A percentile compares a stretch with the other conserved stretches of the same genome.
Evolutionary conservation across 2,888 invertebrate genomes (phyloP).

Genomic region (Ennomos fuscantarius): DNA sequence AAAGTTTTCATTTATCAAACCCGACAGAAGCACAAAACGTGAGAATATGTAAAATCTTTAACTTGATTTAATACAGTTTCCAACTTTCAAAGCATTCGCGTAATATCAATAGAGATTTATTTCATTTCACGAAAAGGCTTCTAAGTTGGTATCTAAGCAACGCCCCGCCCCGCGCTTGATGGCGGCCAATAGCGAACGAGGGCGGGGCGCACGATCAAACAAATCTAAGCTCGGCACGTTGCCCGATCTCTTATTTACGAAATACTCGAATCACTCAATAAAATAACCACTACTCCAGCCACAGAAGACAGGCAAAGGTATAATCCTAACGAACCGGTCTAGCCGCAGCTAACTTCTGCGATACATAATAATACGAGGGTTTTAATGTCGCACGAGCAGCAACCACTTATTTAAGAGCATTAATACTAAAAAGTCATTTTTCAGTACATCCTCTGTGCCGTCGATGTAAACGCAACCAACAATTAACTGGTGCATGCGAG

Average conservation of each 20-base stretch:
- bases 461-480: conserved; percentile 69
- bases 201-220: conserved; percentile 69
- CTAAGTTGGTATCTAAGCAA: conserved; percentile 77
- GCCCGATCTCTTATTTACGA: conserved; percentile 29
- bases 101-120: conserved; percentile 44
- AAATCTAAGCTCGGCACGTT: conserved; percentile 65
- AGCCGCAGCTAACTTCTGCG: conserved; percentile 55
- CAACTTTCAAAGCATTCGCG: conserved; percentile 6
- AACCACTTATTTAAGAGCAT: conserved; percentile 79
- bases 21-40: too few species aligned
- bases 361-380: conserved; percentile 58
- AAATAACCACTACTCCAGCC: conserved; percentile 23
- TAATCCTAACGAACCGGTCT: conserved; percentile 48
- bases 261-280: conserved; percentile 28
- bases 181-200: conserved; percentile 72
- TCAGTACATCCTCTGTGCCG: conserved; percentile 69
- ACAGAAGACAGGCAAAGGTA: conserved; percentile 21
- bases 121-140: conserved; percentile 61
- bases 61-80: conserved; percentile 18
- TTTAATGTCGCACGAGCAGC: conserved; percentile 69
- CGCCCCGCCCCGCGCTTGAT: conserved; percentile 76
- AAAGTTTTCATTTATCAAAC: too few species aligned
- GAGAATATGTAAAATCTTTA: too few species aligned
- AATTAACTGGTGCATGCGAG: conserved; percentile 73
- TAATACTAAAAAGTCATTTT: conserved; percentile 78